Evolutionary conservation across 2,888 invertebrate species (phyloP).

Genomic region (Drosophila kuntzei): DNA sequence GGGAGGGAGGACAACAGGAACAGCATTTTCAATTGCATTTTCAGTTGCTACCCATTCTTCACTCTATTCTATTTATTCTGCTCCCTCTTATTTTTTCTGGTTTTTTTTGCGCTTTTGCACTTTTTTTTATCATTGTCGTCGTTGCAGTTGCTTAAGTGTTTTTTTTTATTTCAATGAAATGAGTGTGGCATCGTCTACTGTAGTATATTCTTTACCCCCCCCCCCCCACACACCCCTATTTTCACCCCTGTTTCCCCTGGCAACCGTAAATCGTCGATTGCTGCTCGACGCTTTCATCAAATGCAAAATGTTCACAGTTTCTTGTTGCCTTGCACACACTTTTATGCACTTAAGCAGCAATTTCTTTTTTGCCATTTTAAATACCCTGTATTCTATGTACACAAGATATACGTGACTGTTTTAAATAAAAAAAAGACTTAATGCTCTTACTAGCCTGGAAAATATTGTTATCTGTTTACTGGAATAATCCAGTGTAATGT

Average conservation of each 20-base stretch:
- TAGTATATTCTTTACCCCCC: conserved; percentile 12
- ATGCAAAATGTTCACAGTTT: conserved; percentile 63
- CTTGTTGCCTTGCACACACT: conserved; percentile 57
- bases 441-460: too few relatives aligned
- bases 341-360: conserved; percentile 38
- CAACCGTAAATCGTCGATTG: conserved; percentile 54
- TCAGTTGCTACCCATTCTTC: conserved; percentile 21
- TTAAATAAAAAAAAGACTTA: too few relatives aligned
- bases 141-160: conserved; percentile 66
- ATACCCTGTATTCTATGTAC: conserved; percentile 31
- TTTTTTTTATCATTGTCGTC: conserved; percentile 51
- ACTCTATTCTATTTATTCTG: conserved; percentile 8
- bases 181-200: conserved; percentile 41
- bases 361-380: conserved; percentile 6
- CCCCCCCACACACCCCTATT: background rate
- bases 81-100: conserved; percentile 1
- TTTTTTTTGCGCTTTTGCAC: conserved; percentile 15
- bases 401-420: background rate
- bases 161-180: conserved; percentile 66
- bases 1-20: background rate
- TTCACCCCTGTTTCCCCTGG: background rate
- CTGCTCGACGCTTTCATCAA: conserved; percentile 59
- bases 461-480: too few relatives aligned
- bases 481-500: too few relatives aligned
- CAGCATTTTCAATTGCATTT: conserved; percentile 59